These are phyloP conservation scores for Leptobrachium ailaonicum DNA, from an alignment of 2,113 vertebrate genomes.

Conservation along the genomic window DNA sequence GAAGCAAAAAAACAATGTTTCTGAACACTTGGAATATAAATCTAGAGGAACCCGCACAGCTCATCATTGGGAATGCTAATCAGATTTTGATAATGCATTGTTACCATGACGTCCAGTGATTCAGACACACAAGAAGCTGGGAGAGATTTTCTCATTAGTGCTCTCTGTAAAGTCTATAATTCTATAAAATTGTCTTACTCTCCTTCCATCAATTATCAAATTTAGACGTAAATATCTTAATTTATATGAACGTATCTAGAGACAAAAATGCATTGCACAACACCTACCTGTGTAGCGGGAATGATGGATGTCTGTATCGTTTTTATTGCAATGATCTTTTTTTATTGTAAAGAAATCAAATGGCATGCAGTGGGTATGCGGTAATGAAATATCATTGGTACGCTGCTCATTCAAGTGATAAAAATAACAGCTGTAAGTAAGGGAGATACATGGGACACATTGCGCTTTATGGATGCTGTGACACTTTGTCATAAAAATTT, in stretches of 20 bases:
- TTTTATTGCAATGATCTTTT: too few relatives aligned
- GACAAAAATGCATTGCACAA: background rate
- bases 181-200: constrained; percentile 64
- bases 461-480: too few relatives aligned
- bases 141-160: constrained; percentile 72
- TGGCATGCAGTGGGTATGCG: too few relatives aligned
- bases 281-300: too few relatives aligned
- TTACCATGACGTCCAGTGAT: constrained; percentile 70
- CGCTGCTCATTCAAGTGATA: too few relatives aligned
- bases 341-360: too few relatives aligned
- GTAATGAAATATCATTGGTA: too few relatives aligned
- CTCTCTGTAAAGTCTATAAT: constrained; percentile 64
- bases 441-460: too few relatives aligned
- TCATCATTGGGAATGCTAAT: constrained; percentile 66
- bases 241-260: constrained; percentile 63
- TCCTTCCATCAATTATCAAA: constrained; percentile 68
- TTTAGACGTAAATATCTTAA: constrained; percentile 66
- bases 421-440: too few relatives aligned
- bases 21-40: constrained; percentile 55
- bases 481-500: too few relatives aligned
- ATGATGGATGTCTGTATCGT: too few relatives aligned
- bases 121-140: constrained; percentile 51
- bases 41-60: constrained; percentile 59
- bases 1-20: constrained; percentile 53
- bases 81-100: constrained; percentile 67